These are phyloP conservation scores for Brachyhypopomus gauderio DNA, from an alignment of 2,113 vertebrate genomes.

Conservation along the genomic window DNA sequence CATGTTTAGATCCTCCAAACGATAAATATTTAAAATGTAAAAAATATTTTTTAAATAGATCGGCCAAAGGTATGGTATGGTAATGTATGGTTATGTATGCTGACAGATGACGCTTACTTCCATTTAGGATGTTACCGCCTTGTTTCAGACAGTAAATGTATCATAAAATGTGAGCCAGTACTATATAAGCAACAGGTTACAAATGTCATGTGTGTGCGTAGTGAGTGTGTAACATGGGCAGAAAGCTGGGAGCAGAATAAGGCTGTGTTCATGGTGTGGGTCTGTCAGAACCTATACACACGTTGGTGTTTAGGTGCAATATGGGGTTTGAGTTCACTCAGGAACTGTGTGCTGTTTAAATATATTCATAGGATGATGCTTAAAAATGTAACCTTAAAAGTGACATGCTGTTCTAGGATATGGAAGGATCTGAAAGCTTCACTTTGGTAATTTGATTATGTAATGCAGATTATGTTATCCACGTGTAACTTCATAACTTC, in stretches of 20 bases:
- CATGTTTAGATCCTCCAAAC: too few species aligned
- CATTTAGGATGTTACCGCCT: too few species aligned
- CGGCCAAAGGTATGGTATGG: too few species aligned
- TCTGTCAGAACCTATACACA: too few species aligned
- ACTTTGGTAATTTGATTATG: not conserved
- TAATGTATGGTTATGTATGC: too few species aligned
- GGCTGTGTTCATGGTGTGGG: too few species aligned
- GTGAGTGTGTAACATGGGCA: not conserved
- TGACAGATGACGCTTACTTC: too few species aligned
- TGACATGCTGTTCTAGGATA: not conserved
- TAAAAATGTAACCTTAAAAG: not conserved
- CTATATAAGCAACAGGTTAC: not conserved
- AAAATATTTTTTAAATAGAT: too few species aligned
- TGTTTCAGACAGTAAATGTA: not conserved
- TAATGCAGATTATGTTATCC: not conserved
- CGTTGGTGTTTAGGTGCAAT: not conserved
- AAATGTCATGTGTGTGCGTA: too few species aligned
- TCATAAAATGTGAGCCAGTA: not conserved
- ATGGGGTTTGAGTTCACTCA: not conserved
- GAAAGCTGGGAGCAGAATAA: too few species aligned
- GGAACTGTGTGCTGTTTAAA: not conserved
- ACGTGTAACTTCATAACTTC: slow-evolving; percentile 16
- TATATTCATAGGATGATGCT: not conserved
- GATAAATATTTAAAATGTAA: too few species aligned
- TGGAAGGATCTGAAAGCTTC: not conserved